Percentiles rank a stretch among this genome's conserved stretches.
Conservation (phyloP, 2,888 invertebrate species). For the Altica lythri region DNA sequence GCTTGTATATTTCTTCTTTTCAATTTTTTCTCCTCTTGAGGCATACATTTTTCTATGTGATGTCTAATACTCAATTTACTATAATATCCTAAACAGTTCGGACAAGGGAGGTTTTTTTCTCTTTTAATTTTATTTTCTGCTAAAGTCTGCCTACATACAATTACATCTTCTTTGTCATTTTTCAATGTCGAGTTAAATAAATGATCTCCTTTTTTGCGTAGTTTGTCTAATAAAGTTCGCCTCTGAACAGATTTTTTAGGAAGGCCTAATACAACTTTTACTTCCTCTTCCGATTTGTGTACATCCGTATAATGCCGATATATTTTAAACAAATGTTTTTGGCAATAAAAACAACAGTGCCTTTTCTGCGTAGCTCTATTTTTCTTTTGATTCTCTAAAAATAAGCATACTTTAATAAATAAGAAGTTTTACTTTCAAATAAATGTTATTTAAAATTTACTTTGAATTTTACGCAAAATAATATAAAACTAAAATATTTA, state of each 20-base stretch:
- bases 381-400: too few relatives aligned
- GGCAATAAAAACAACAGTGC: slow-evolving; percentile 4
- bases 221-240: slow-evolving; percentile 5
- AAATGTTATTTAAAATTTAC: too few relatives aligned
- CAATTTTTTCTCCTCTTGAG: background rate
- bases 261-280: background rate
- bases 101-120: slow-evolving; percentile 14
- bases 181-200: slow-evolving; percentile 12
- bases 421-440: too few relatives aligned
- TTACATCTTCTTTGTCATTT: slow-evolving; percentile 4
- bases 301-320: slow-evolving; percentile 7
- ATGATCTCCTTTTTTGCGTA: slow-evolving; percentile 13
- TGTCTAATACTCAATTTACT: slow-evolving; percentile 17
- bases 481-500: too few relatives aligned
- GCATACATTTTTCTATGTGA: slow-evolving; percentile 16
- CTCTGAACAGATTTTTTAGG: background rate
- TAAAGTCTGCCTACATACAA: slow-evolving; percentile 12
- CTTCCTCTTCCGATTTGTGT: slow-evolving; percentile 2
- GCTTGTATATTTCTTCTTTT: slow-evolving; percentile 18
- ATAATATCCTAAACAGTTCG: slow-evolving; percentile 14
- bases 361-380: slow-evolving; percentile 1
- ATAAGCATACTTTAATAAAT: too few relatives aligned
- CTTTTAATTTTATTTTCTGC: slow-evolving; percentile 3
- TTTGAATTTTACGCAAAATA: too few relatives aligned
- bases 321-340: slow-evolving; percentile 2